Evolutionary conservation across 2,797 vertebrate genomes (phyloP).

Genomic region (Acanthiza pusilla): DNA sequence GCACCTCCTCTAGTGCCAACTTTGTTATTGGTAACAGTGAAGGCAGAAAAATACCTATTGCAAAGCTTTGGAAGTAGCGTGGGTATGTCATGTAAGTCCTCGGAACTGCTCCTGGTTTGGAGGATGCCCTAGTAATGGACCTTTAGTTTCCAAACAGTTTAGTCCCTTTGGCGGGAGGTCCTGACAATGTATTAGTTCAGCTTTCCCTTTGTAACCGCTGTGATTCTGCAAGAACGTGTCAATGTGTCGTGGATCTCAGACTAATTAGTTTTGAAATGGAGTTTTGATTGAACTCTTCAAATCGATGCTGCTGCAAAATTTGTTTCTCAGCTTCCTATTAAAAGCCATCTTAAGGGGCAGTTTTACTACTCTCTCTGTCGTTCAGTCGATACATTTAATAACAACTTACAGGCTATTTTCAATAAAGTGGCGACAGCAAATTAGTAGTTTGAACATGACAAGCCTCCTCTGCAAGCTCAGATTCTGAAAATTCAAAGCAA

Average conservation of each 20-base stretch:
- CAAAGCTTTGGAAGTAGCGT: neutral
- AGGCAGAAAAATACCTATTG: neutral
- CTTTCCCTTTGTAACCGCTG: conserved; percentile 75
- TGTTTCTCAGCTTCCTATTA: conserved; percentile 93
- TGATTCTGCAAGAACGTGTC: conserved; percentile 86
- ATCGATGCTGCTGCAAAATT: conserved; percentile 98
- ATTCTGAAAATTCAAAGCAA: conserved; percentile 83
- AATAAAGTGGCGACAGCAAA: conserved; percentile 87
- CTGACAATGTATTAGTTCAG: conserved; percentile 74
- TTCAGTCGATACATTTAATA: conserved; percentile 91
- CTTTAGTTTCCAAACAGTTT: conserved; percentile 12
- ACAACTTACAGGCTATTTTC: conserved; percentile 88
- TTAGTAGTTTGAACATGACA: conserved; percentile 87
- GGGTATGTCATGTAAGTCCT: neutral
- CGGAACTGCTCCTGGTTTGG: neutral
- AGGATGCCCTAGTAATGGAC: neutral
- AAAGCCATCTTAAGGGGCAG: conserved; percentile 90
- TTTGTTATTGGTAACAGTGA: neutral
- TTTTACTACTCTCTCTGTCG: conserved; percentile 87
- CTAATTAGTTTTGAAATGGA: conserved; percentile 99
- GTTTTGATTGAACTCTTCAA: conserved; percentile 99
- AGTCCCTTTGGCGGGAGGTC: conserved; percentile 67
- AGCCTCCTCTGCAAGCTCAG: conserved; percentile 81
- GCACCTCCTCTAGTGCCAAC: neutral
- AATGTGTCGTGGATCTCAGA: conserved; percentile 93